Evolutionary conservation across 2,888 invertebrate species (phyloP), one percentile per base, ranked within the genome.

Genomic region (Watsonalla binaria): DNA sequence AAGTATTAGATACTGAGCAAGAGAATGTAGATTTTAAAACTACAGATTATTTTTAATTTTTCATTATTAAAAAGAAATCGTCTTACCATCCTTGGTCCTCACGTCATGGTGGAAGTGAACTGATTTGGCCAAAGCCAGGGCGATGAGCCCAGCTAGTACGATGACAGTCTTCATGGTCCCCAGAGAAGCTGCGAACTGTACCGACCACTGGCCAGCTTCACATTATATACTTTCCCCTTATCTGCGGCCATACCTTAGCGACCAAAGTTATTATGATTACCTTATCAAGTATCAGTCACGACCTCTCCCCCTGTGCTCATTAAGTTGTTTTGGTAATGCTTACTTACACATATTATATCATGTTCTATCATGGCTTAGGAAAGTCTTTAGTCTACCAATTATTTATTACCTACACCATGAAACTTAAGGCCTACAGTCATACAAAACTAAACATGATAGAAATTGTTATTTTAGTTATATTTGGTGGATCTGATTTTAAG

Each of bases 141-240:
- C 80, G 50, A 79, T 59, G 14, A 80, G 70, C 60, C 74, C 76
- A 48, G 79, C 72, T 42, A 85, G 65, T 51, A 84, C 61, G 56
- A 82, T 60, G 70, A 83, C 73, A 74, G 80, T 76, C 77, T 78
- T 84, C 84, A 81, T 82, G 56, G 66, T 80, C 62, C 57, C 55
- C 59, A 54, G 58, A 59, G 57, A 57, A 59, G 59, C 60, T 60
- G 65, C 56, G 56, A 74, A 78, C 78, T 79, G 77, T 49, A 15
- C 49, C 11, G 6, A 49, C 14, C 37, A 49, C 42, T 11, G 37
- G 9, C 5, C 37, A 15, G 8, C 5, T 5, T 4, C 33, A 49
- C 37, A 14, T 11, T 49, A 14, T 49, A 49, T 49, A 49, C 49
- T 42, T 42, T 42, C 42, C 42, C 8, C 42, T 42, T 42, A 42